These are phyloP conservation scores for Cyclophora albipunctata DNA, from an alignment of 2,888 invertebrate species.

Conservation along the genomic window DNA sequence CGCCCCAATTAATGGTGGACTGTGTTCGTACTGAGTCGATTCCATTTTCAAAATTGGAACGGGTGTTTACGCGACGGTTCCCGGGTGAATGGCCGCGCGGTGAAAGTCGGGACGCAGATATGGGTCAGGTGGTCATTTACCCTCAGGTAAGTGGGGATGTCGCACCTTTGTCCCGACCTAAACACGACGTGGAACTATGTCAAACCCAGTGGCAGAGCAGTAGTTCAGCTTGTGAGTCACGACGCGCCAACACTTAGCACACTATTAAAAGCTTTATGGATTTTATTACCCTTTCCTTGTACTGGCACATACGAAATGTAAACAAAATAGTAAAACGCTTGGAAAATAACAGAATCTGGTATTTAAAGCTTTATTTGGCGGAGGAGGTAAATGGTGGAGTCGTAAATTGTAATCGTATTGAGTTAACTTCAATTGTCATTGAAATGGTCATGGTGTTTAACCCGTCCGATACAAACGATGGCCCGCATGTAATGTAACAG, in stretches of 20 bases:
- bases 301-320: constrained; percentile 14
- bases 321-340: not conserved
- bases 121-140: constrained; percentile 73
- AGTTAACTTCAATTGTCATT: too few species aligned
- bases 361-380: too few species aligned
- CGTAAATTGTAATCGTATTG: too few species aligned
- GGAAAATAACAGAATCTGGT: too few species aligned
- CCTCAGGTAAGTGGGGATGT: constrained; percentile 50
- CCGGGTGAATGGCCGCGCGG: constrained; percentile 68
- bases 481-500: constrained; percentile 19
- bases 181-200: constrained; percentile 32
- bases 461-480: constrained; percentile 19
- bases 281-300: constrained; percentile 16
- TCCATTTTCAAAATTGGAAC: constrained; percentile 62
- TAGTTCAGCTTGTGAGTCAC: constrained; percentile 16
- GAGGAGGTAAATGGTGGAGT: too few species aligned
- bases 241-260: constrained; percentile 14
- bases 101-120: constrained; percentile 65
- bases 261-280: constrained; percentile 16
- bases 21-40: constrained; percentile 45
- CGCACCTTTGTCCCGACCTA: constrained; percentile 32
- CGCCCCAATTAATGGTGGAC: constrained; percentile 66
- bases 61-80: constrained; percentile 59
- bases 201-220: constrained; percentile 26
- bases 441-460: constrained; percentile 13